These are phyloP conservation scores for Rhinogobio ventralis DNA, from an alignment of 2,797 vertebrate genomes.

Conservation along the genomic window DNA sequence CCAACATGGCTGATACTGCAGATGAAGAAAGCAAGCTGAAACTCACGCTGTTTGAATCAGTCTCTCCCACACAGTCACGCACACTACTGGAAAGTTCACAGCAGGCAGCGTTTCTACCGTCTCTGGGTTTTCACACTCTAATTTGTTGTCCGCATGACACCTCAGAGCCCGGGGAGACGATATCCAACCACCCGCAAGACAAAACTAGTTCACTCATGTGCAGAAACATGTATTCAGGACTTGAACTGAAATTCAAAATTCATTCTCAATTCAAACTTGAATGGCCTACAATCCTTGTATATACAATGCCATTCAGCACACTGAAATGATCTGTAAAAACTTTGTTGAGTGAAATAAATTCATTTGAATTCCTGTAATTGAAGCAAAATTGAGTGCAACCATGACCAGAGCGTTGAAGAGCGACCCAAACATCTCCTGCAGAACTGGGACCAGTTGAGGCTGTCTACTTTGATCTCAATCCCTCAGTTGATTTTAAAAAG, in stretches of 20 bases:
- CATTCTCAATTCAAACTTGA: slow-evolving; percentile 20
- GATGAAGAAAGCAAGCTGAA: slow-evolving; percentile 34
- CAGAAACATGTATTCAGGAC: slow-evolving; percentile 10
- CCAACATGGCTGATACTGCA: slow-evolving; percentile 93
- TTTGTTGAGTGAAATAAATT: neutral
- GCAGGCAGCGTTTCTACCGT: neutral
- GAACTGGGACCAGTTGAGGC: neutral
- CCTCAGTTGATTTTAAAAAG: slow-evolving; percentile 59
- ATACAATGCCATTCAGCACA: neutral
- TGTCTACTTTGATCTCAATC: slow-evolving; percentile 33
- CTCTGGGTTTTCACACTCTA: slow-evolving; percentile 26
- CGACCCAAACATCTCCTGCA: neutral
- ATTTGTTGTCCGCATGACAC: slow-evolving; percentile 12
- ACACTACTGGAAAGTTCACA: slow-evolving; percentile 28
- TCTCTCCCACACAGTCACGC: neutral
- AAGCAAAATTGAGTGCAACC: slow-evolving; percentile 14
- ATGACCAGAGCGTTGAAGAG: slow-evolving; percentile 1
- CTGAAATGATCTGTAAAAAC: slow-evolving; percentile 9
- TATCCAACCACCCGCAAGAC: neutral
- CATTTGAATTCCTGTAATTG: neutral
- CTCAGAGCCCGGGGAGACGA: neutral
- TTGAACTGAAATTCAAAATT: slow-evolving; percentile 8
- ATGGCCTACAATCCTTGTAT: neutral
- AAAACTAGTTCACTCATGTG: slow-evolving; percentile 1
- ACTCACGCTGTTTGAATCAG: slow-evolving; percentile 4